A percentile compares a stretch with the other conserved stretches of the same genome.
These are phyloP conservation scores for Notiomystis cincta DNA, from an alignment of 2,113 vertebrate genomes.

Conservation along the genomic window DNA sequence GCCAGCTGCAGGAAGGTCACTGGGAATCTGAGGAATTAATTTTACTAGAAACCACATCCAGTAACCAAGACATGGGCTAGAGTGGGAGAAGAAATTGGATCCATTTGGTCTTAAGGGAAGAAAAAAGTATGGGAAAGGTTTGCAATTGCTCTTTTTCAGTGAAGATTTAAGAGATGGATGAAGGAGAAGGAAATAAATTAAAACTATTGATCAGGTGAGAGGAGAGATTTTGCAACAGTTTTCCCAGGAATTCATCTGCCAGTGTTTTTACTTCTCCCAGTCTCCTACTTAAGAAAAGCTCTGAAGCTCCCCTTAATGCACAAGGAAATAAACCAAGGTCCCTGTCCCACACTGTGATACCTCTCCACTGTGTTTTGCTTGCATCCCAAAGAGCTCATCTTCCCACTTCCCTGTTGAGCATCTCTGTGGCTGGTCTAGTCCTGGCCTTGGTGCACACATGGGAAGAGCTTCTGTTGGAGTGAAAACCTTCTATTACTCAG, in stretches of 20 bases:
- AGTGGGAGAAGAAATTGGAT: not conserved
- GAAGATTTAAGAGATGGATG: not conserved
- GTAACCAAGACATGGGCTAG: not conserved
- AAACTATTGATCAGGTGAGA: not conserved
- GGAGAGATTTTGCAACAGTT: not conserved
- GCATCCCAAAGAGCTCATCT: not conserved
- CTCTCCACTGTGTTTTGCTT: not conserved
- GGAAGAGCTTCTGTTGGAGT: not conserved
- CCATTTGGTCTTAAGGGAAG: not conserved
- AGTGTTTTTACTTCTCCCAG: not conserved
- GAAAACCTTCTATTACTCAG: not conserved
- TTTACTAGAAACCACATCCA: not conserved
- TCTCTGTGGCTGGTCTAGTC: not conserved
- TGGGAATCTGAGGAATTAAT: not conserved
- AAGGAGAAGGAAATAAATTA: not conserved
- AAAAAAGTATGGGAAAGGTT: not conserved
- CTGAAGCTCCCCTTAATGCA: not conserved
- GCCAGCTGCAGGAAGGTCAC: not conserved
- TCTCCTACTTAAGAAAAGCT: accelerated
- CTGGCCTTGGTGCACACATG: not conserved
- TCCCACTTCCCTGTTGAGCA: not conserved
- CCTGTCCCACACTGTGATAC: accelerated
- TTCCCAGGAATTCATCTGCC: not conserved
- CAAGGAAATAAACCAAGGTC: not conserved
- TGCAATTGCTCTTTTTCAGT: not conserved